Evolutionary conservation across 1,140 invertebrate species (phyloP), one percentile per base, ranked within the genome.

Genomic region (Mamestra configurata): DNA sequence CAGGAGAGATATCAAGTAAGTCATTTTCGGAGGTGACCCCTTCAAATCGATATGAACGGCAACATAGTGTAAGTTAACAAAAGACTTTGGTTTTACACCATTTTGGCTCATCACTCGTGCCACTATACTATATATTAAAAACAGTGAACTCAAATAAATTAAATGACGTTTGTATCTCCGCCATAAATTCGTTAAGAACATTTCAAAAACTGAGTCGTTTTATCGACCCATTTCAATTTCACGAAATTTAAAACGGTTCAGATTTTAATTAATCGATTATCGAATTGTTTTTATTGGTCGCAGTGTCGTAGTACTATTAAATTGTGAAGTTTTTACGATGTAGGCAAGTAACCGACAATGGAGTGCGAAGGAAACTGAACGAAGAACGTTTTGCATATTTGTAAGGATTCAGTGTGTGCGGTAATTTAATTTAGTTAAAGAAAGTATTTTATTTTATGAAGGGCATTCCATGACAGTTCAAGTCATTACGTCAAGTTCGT

Each of bases 41-140:
- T 99, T 99, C 2, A 99, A 95, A 95, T 99, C 98, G 0, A 99
- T 93, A 93, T 99, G 98, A 0, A 99, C 96, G 8, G 97, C 79
- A 0, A 94, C 93, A 66, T 94, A 86, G 2, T 76, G 3, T 6
- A 76, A 64, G 22, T 75, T 20, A 11, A 75, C 43, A 4, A 15
- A 49, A 15, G 43, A 49, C 13, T 51, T 55, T 24, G 43, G 3
- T 7, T 10, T 10, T 57, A 5, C 10, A 57, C 22, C 24, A 0
- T 59, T 11, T 5, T 3, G 20, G 24, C 43, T 15, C 0, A 4
- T 1, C 4, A 3, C 1, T 4, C 43, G 43, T 49, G 13, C 4
- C 43, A 49, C 15, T 49, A n/a, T 49, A n/a, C 4, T 4, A 11
- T 49, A 49, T n/a, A n/a, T 13, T 0, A 49, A 15, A 49, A 49